A percentile compares a stretch with the other conserved stretches of the same genome.
Evolutionary conservation across 2,888 invertebrate species (phyloP).

Genomic region (Biston betularia): DNA sequence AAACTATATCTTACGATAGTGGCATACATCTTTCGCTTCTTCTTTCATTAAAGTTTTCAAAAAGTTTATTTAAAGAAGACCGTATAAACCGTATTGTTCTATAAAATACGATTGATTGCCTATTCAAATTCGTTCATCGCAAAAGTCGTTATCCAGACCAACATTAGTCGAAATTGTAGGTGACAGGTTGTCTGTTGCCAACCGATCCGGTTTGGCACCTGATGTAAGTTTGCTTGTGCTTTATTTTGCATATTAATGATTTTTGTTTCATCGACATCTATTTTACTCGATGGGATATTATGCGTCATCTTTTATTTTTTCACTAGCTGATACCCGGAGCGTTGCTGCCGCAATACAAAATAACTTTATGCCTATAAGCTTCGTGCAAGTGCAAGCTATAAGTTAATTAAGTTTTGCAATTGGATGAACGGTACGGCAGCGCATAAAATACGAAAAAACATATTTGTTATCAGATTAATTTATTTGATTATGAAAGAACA

Average conservation of each 20-base stretch:
- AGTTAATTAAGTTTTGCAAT: too few species aligned
- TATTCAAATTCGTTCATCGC: conserved; percentile 46
- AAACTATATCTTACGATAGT: background rate
- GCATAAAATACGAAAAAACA: too few species aligned
- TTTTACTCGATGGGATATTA: conserved; percentile 53
- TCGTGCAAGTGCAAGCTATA: too few species aligned
- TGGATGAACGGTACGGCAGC: too few species aligned
- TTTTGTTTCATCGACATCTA: conserved; percentile 67
- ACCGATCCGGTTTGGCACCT: conserved; percentile 82
- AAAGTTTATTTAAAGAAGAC: background rate
- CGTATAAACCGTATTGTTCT: background rate
- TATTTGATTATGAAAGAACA: too few species aligned
- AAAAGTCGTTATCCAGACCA: conserved; percentile 63
- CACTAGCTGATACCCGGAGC: conserved; percentile 45
- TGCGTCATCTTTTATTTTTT: conserved; percentile 49
- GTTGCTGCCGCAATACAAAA: too few species aligned
- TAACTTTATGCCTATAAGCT: too few species aligned
- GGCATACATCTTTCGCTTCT: too few species aligned
- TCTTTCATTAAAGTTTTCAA: too few species aligned
- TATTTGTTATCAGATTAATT: too few species aligned
- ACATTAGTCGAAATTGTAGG: conserved; percentile 61
- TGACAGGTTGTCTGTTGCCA: conserved; percentile 81
- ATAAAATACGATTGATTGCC: conserved; percentile 40
- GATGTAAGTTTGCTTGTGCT: conserved; percentile 68
- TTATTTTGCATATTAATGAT: conserved; percentile 78